These are phyloP conservation scores for Scarus forsteni DNA, from an alignment of 2,797 vertebrate genomes.

Conservation along the genomic window DNA sequence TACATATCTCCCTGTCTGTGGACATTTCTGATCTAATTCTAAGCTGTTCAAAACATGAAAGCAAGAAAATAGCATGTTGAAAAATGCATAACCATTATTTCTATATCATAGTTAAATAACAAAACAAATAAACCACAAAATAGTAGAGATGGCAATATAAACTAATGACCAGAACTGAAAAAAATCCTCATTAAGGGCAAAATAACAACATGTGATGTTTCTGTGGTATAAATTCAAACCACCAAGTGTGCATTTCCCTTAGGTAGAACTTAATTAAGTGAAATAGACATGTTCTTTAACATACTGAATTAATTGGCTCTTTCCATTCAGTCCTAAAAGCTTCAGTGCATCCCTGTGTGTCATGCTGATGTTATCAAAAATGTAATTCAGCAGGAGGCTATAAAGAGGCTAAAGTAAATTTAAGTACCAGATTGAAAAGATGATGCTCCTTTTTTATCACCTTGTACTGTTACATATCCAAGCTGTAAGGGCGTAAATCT, in stretches of 20 bases:
- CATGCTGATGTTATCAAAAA: not conserved
- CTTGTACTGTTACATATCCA: not conserved
- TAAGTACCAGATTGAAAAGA: constrained; percentile 9
- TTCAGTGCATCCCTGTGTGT: constrained; percentile 2
- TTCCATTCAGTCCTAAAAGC: not conserved
- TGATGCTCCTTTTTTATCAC: constrained; percentile 8
- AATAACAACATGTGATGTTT: not conserved
- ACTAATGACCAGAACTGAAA: too few relatives aligned
- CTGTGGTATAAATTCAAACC: not conserved
- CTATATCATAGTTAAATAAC: too few relatives aligned
- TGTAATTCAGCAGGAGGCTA: constrained; percentile 12
- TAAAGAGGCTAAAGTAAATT: not conserved
- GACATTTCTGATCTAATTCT: constrained; percentile 1
- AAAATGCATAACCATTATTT: too few relatives aligned
- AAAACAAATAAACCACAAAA: too few relatives aligned
- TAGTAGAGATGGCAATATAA: too few relatives aligned
- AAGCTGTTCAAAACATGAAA: not conserved
- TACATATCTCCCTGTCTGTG: constrained; percentile 18
- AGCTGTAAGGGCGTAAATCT: not conserved
- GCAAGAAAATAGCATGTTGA: not conserved
- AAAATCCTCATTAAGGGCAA: too few relatives aligned
- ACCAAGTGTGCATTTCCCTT: too few relatives aligned
- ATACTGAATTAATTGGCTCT: too few relatives aligned
- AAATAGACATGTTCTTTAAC: too few relatives aligned
- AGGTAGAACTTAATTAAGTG: too few relatives aligned